These are phyloP conservation scores for Sebastes glaucus DNA, from an alignment of 2,797 vertebrate genomes.

Conservation along the genomic window DNA sequence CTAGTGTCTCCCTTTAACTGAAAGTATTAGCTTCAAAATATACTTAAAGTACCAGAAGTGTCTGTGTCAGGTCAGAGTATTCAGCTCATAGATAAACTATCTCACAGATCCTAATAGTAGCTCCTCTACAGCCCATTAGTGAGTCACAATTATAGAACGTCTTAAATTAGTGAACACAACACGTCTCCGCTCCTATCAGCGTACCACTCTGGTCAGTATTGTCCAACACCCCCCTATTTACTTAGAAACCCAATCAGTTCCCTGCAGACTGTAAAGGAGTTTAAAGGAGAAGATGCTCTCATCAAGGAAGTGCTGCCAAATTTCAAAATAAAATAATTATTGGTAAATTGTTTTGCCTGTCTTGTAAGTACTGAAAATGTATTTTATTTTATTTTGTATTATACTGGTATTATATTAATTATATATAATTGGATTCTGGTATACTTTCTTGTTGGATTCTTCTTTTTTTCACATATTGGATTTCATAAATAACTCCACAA, in stretches of 20 bases:
- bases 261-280: background rate
- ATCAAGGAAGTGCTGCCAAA: background rate
- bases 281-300: background rate
- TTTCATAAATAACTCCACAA: too few species aligned
- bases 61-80: conserved; percentile 5
- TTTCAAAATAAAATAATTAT: background rate
- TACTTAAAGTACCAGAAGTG: background rate
- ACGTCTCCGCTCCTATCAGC: conserved; percentile 25
- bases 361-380: too few species aligned
- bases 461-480: too few species aligned
- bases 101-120: conserved; percentile 43
- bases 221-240: background rate
- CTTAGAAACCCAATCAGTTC: background rate
- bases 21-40: background rate
- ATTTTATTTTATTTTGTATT: too few species aligned
- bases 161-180: conserved; percentile 55
- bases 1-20: background rate
- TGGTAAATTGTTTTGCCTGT: too few species aligned
- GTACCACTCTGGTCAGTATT: background rate
- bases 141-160: conserved; percentile 51
- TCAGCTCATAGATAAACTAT: conserved; percentile 63
- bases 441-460: background rate
- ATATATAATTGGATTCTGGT: too few species aligned
- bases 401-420: background rate
- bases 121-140: conserved; percentile 56